phyloP scores from a whole-genome alignment of 2,888 invertebrate species.

The Gari tellinella region DNA sequence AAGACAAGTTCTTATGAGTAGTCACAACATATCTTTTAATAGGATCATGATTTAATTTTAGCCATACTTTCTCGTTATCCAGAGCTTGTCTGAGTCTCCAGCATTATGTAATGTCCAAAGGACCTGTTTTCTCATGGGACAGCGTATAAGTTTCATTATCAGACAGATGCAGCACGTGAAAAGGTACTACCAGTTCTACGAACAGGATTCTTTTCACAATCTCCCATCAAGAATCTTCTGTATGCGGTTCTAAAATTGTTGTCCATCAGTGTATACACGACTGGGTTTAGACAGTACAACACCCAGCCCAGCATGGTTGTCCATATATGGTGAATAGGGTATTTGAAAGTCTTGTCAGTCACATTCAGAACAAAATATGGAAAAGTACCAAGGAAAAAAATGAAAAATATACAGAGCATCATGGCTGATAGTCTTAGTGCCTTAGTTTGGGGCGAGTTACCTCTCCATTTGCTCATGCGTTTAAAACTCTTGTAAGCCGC shows the following conservation, averaged over 20 bases:
- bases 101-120: too few species aligned
- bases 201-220: conserved; percentile 66
- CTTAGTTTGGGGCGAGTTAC: conserved; percentile 66
- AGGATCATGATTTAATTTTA: too few species aligned
- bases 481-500: conserved; percentile 70
- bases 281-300: conserved; percentile 74
- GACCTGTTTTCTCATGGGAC: too few species aligned
- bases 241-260: conserved; percentile 75
- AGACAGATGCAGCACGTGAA: conserved; percentile 53
- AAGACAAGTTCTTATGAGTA: too few species aligned
- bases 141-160: conserved; percentile 4
- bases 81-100: too few species aligned
- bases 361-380: conserved; percentile 76
- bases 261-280: conserved; percentile 78
- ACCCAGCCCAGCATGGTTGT: conserved; percentile 77
- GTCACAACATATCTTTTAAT: too few species aligned
- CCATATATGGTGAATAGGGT: conserved; percentile 75
- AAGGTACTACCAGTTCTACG: conserved; percentile 50
- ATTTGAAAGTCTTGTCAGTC: conserved; percentile 63
- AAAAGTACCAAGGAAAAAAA: conserved; percentile 75
- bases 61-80: too few species aligned
- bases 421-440: conserved; percentile 75
- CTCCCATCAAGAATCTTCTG: conserved; percentile 66
- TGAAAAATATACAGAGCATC: conserved; percentile 78
- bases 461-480: conserved; percentile 66